Percentiles rank a stretch among this genome's conserved stretches.
phyloP scores from a whole-genome alignment of 2,797 vertebrate genomes.

The Pipistrellus pygmaeus region DNA sequence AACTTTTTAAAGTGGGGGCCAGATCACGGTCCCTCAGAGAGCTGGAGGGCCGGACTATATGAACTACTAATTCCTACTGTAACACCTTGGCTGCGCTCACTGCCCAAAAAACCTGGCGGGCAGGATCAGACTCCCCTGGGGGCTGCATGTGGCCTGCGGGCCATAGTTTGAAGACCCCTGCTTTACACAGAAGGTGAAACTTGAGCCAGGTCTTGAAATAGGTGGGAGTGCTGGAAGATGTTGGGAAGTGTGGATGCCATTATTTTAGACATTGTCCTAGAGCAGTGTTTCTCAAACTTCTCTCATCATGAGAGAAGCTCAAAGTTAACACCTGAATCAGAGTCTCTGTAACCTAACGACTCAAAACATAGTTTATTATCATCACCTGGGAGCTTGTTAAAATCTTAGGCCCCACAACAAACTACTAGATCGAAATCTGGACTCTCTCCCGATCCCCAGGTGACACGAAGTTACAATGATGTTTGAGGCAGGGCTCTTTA shows the following conservation, averaged over 20 bases:
- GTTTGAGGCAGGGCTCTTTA: background rate
- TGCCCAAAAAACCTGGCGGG: no score
- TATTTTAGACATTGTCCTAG: background rate
- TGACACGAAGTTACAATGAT: background rate
- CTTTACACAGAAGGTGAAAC: background rate
- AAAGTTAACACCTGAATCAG: background rate
- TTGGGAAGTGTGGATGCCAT: fast-evolving
- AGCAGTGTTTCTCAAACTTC: background rate
- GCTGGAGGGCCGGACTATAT: no score
- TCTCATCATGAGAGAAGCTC: no score
- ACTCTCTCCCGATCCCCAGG: background rate
- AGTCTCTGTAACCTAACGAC: background rate
- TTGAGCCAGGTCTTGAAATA: background rate
- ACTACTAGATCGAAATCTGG: no score
- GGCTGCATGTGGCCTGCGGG: no score
- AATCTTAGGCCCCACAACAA: background rate
- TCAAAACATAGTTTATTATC: background rate
- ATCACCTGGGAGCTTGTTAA: background rate
- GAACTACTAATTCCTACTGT: no score
- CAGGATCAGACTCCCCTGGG: no score
- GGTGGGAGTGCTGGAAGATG: background rate
- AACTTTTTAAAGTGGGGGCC: no score
- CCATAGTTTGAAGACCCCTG: no score
- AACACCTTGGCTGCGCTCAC: no score
- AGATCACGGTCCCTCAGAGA: no score